Base-by-base conservation (phyloP, 2,888 invertebrate genomes). In the Phrixothrix hirtus region DNA sequence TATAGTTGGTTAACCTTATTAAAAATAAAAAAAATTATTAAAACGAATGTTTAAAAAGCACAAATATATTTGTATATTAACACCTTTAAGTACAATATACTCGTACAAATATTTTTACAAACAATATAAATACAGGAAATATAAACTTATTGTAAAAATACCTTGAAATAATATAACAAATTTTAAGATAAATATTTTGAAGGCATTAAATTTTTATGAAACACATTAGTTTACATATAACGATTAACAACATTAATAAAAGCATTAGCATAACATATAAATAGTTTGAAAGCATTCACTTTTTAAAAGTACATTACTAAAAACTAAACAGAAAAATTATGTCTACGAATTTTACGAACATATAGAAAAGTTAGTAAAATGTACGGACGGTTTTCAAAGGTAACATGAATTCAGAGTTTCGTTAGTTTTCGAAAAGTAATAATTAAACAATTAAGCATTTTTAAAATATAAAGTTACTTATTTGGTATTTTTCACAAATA, bases 211-310 rank as follows among this genome's bases (percentile, higher is more conserved):
- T 21, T 5, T n/a, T 3, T 7, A 21, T 39, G 49, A 55, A 54
- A 56, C 57, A 61, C 57, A 57, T 45, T 57, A 41, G 59, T 45
- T 39, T 56, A 52, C 53, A 58, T 50, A 35, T 58, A 61, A 61
- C 58, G 39, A 50, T 47, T 57, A 59, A 56, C 51, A 58, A 60
- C 55, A 54, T 47, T 49, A 56, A 54, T 58, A 50, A 60, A 61
- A 59, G 61, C 61, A 57, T 55, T 43, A 46, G 47, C 53, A 37
- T 51, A 57, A 51, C 54, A 57, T 55, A 57, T 52, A 49, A 37
- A 48, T 36, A 27, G 11, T 43, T 38, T 35, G 12, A 27, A 44
- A 45, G 44, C 44, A 26, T 12, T 21, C 30, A 12, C 14, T 42
- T 34, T 36, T 12, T 14, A 5, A 21, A 21, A 21, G 4, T 21